Conservation (phyloP, 2,797 vertebrate genomes). For the Fratercula arctica region DNA sequence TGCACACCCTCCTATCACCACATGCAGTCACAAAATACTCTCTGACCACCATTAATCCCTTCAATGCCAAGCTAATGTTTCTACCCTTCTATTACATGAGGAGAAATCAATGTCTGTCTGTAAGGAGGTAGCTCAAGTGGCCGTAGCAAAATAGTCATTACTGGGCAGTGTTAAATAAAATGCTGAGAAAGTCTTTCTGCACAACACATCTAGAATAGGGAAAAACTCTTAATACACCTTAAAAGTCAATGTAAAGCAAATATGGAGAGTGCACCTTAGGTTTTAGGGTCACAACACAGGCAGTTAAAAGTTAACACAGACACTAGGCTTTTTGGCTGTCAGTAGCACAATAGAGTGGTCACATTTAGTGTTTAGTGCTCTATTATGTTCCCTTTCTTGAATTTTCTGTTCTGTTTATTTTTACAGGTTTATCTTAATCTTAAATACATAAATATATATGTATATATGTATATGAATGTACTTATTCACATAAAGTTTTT, state of each 20-base stretch:
- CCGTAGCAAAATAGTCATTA: background rate
- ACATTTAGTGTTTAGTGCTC: background rate
- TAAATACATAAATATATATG: background rate
- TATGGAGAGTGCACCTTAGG: background rate
- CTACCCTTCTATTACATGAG: background rate
- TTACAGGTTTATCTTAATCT: background rate
- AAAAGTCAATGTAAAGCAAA: background rate
- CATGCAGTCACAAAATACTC: background rate
- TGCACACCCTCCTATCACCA: background rate
- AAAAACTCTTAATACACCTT: background rate
- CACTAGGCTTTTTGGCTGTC: background rate
- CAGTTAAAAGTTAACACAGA: background rate
- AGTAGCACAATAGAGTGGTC: background rate
- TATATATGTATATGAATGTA: background rate
- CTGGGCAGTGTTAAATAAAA: background rate
- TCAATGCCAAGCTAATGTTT: background rate
- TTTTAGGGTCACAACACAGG: background rate
- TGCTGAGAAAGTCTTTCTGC: background rate
- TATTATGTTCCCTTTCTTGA: background rate
- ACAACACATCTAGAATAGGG: background rate
- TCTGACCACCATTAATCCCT: background rate
- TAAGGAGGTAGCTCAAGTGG: background rate
- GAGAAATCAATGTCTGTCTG: background rate
- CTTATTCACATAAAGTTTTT: background rate
- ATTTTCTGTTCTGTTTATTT: background rate